Evolutionary conservation across 2,888 invertebrate genomes (phyloP).

Genomic region (Trachelus tabidus): DNA sequence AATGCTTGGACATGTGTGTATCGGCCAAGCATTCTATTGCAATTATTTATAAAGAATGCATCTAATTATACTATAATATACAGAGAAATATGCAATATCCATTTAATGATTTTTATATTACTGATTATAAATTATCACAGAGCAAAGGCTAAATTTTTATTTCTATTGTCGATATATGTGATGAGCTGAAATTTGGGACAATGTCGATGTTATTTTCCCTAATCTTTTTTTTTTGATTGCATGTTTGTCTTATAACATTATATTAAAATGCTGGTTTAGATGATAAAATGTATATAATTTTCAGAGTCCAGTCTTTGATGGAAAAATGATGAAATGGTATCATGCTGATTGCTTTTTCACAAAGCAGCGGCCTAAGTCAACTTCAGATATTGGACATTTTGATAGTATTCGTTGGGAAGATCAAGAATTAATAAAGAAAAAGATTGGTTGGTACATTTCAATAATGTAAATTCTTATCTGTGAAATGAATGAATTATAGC

Average conservation of each 20-base stretch:
- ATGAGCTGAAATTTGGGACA: not conserved
- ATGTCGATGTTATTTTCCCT: not conserved
- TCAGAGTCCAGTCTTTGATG: conserved; percentile 89
- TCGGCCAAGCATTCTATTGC: not conserved
- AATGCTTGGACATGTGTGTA: not conserved
- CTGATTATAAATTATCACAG: not conserved
- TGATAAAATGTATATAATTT: conserved; percentile 39
- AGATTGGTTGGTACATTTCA: conserved; percentile 70
- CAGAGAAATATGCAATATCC: too few relatives aligned
- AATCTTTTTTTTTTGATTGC: not conserved
- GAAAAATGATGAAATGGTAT: conserved; percentile 88
- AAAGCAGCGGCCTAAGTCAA: conserved; percentile 79
- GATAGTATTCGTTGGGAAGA: conserved; percentile 85
- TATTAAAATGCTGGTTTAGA: not conserved
- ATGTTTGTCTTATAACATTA: conserved; percentile 18
- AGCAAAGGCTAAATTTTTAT: not conserved
- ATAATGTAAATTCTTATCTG: conserved; percentile 1
- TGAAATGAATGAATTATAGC: not conserved
- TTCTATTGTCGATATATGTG: not conserved
- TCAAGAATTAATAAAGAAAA: conserved; percentile 80
- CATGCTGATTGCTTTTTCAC: conserved; percentile 89
- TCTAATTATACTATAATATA: too few relatives aligned
- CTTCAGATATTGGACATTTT: conserved; percentile 83
- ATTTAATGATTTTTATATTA: not conserved
- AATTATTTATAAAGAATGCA: not conserved